A percentile compares a stretch with the other conserved stretches of the same genome.
phyloP scores from a whole-genome alignment of 1,140 invertebrate genomes.

The Epicauta chinensis region DNA sequence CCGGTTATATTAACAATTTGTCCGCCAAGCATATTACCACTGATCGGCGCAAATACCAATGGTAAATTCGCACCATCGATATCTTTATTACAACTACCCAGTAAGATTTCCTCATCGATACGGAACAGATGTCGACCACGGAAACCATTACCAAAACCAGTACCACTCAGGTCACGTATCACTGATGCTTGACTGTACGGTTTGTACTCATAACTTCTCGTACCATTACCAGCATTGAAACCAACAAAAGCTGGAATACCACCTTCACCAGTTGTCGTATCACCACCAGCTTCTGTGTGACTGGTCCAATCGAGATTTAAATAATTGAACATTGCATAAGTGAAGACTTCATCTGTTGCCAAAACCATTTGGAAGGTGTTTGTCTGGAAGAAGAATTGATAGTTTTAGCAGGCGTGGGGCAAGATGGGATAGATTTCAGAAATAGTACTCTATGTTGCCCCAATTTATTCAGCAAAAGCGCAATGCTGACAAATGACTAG shows the following conservation, averaged over 20 bases:
- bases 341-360: slow-evolving; percentile 88
- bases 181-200: slow-evolving; percentile 86
- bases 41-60: slow-evolving; percentile 84
- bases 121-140: slow-evolving; percentile 89
- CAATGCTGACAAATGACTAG: too few species aligned
- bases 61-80: slow-evolving; percentile 76
- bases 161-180: slow-evolving; percentile 69
- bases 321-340: slow-evolving; percentile 94
- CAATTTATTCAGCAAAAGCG: too few species aligned
- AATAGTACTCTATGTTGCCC: too few species aligned
- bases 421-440: too few species aligned
- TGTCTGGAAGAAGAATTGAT: slow-evolving; percentile 52
- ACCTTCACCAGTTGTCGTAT: slow-evolving; percentile 78
- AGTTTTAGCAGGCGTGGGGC: too few species aligned
- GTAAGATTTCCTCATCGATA: slow-evolving; percentile 89
- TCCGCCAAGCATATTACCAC: slow-evolving; percentile 91
- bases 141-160: slow-evolving; percentile 82
- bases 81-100: slow-evolving; percentile 87
- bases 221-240: slow-evolving; percentile 94
- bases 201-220: slow-evolving; percentile 79
- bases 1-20: slow-evolving; percentile 93
- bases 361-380: slow-evolving; percentile 93
- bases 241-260: slow-evolving; percentile 85
- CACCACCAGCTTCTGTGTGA: slow-evolving; percentile 85
- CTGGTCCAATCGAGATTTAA: slow-evolving; percentile 82